These are phyloP conservation scores for Drosophila leonis DNA, from an alignment of 2,888 invertebrate genomes.

Conservation along the genomic window DNA sequence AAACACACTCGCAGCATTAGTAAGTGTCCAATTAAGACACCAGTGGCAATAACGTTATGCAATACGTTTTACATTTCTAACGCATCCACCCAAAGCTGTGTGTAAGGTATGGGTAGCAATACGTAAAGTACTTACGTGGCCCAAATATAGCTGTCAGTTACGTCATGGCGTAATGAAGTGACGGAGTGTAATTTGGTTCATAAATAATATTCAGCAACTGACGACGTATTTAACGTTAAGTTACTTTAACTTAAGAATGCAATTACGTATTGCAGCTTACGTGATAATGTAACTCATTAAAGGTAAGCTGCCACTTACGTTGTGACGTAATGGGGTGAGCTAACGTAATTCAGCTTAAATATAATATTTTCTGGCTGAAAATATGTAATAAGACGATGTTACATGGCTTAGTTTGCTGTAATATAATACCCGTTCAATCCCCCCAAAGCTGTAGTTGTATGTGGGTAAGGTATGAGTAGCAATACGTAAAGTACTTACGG, in stretches of 20 bases:
- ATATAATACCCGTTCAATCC: too few species aligned
- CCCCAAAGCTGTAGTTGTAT: too few species aligned
- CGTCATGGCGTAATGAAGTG: background rate
- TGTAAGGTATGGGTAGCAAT: background rate
- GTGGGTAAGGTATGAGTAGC: background rate
- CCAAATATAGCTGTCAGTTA: background rate
- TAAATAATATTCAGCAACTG: too few species aligned
- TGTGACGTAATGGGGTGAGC: background rate
- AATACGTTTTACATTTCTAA: background rate
- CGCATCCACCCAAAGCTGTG: too few species aligned
- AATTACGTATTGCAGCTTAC: too few species aligned
- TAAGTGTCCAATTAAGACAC: background rate
- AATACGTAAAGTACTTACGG: background rate
- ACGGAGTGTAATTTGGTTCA: background rate
- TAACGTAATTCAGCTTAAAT: background rate
- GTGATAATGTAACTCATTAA: too few species aligned
- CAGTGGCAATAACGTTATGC: conserved; percentile 3
- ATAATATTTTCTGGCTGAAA: background rate
- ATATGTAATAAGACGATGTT: too few species aligned
- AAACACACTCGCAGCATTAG: background rate
- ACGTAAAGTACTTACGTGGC: background rate
- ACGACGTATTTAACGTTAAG: too few species aligned
- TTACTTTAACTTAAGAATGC: too few species aligned
- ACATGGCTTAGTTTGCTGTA: too few species aligned
- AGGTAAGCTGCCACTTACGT: too few species aligned